These are phyloP conservation scores for Eumacrocentrus americanus DNA, from an alignment of 2,888 invertebrate genomes.

Conservation along the genomic window DNA sequence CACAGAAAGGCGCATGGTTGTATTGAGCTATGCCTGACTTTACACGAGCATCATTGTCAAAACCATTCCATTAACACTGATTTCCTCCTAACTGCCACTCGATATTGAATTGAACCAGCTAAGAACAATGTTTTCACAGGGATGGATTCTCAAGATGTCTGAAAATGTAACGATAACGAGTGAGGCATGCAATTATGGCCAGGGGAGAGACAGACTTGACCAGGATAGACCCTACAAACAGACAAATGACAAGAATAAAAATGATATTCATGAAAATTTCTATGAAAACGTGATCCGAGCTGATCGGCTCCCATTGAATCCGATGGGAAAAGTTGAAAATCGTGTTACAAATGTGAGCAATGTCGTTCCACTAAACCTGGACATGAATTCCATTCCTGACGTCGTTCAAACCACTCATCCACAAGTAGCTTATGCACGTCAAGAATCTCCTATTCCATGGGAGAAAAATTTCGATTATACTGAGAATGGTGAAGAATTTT, in stretches of 20 bases:
- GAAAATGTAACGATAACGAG: slow-evolving; percentile 55
- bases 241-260: no score
- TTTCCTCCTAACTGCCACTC: slow-evolving; percentile 30
- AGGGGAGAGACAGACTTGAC: slow-evolving; percentile 57
- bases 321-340: no score
- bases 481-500: slow-evolving; percentile 53
- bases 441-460: not conserved
- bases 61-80: slow-evolving; percentile 34
- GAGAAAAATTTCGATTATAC: slow-evolving; percentile 13
- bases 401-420: slow-evolving; percentile 54
- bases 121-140: slow-evolving; percentile 56
- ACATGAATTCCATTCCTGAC: slow-evolving; percentile 62
- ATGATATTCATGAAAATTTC: no score
- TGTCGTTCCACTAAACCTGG: no score
- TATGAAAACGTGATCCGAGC: no score
- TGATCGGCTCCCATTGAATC: no score
- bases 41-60: slow-evolving; percentile 41
- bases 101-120: slow-evolving; percentile 24
- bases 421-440: slow-evolving; percentile 23
- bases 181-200: slow-evolving; percentile 48
- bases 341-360: no score
- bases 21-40: slow-evolving; percentile 47
- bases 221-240: no score
- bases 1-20: slow-evolving; percentile 50
- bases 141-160: slow-evolving; percentile 58